Percentiles rank a stretch among this genome's conserved stretches.
phyloP scores from a whole-genome alignment of 2,797 vertebrate genomes.

The Chelon auratus region DNA sequence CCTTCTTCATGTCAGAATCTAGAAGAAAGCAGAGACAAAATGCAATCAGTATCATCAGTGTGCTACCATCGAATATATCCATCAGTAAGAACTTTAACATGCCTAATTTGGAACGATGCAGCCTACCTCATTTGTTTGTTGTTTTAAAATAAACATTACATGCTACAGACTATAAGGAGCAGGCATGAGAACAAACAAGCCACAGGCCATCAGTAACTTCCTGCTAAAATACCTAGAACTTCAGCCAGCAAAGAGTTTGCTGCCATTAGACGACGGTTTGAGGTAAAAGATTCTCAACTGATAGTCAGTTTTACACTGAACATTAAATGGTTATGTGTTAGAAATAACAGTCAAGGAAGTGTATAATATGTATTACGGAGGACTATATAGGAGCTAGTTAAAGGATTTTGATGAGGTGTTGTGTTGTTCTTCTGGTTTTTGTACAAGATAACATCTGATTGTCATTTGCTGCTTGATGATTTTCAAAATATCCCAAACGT shows the following conservation, averaged over 20 bases:
- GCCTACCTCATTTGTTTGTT: neutral
- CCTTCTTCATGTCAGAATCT: conserved; percentile 96
- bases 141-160: neutral
- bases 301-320: neutral
- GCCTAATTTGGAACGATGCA: too few species aligned
- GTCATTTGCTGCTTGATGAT: neutral
- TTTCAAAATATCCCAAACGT: neutral
- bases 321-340: neutral
- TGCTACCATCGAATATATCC: neutral
- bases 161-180: neutral
- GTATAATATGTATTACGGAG: neutral
- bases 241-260: neutral
- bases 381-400: neutral
- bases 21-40: conserved; percentile 39
- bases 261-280: neutral
- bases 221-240: neutral
- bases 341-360: neutral
- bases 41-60: neutral
- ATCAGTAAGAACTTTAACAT: neutral
- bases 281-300: neutral
- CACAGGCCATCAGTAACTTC: conserved; percentile 20
- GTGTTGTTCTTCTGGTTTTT: neutral
- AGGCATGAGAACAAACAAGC: neutral
- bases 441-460: neutral
- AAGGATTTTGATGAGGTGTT: neutral